Percentiles rank a stretch among this genome's conserved stretches.
Conservation (phyloP, 2,113 vertebrate genomes). For the Thalassarche chlororhynchos region DNA sequence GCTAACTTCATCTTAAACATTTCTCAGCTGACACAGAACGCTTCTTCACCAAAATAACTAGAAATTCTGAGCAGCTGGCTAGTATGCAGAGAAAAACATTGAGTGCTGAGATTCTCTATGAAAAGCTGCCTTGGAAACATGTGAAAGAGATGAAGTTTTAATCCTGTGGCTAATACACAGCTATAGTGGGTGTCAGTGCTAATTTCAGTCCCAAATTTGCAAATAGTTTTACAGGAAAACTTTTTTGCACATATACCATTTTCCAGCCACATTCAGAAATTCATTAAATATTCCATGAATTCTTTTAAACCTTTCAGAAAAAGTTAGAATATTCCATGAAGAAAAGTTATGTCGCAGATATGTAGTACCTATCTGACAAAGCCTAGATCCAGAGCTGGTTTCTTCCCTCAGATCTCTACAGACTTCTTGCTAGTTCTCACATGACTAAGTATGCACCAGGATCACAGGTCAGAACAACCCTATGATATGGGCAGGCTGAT, state of each 20-base stretch:
- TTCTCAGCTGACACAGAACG: background rate
- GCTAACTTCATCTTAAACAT: background rate
- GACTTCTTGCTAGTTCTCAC: background rate
- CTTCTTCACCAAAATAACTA: background rate
- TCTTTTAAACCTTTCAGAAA: slow-evolving; percentile 8
- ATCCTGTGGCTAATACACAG: background rate
- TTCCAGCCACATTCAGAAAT: slow-evolving; percentile 22
- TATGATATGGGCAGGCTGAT: fast-evolving
- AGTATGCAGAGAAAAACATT: background rate
- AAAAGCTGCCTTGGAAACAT: slow-evolving; percentile 15
- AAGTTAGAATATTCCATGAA: background rate
- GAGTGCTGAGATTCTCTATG: slow-evolving; percentile 4
- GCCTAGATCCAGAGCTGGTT: background rate
- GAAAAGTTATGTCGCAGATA: background rate
- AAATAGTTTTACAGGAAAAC: background rate
- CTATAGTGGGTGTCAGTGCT: background rate
- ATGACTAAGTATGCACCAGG: background rate
- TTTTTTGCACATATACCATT: background rate
- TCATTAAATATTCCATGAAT: background rate
- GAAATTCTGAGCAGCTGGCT: slow-evolving; percentile 48
- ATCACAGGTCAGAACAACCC: background rate
- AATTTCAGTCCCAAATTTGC: background rate
- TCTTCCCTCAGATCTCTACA: background rate
- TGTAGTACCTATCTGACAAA: background rate
- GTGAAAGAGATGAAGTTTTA: slow-evolving; percentile 31